phyloP scores from a whole-genome alignment of 2,113 vertebrate species.

The Marmota monax region DNA sequence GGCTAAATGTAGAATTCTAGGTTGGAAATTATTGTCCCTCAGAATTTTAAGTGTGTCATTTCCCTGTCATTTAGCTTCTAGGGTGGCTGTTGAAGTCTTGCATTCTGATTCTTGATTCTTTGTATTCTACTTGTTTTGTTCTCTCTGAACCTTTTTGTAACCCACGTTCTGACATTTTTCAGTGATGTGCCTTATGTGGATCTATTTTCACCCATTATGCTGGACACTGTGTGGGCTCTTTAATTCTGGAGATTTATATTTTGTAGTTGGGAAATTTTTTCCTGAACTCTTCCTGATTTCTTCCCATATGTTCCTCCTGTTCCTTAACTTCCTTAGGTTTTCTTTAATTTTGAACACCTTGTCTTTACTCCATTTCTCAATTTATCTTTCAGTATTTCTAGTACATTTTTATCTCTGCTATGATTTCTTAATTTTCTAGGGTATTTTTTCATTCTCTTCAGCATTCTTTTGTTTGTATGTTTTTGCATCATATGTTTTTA shows the following conservation, averaged over 20 bases:
- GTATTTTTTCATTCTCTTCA: background rate
- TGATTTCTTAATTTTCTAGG: background rate
- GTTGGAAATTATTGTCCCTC: constrained; percentile 22
- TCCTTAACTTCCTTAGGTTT: constrained; percentile 3
- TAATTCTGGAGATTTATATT: constrained; percentile 17
- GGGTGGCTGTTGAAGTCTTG: background rate
- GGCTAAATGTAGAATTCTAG: constrained; percentile 43
- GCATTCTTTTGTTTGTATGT: background rate
- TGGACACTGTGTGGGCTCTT: background rate
- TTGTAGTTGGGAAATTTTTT: constrained; percentile 43
- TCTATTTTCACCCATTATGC: background rate
- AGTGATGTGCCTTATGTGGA: background rate
- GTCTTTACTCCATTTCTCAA: background rate
- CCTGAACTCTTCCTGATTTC: background rate
- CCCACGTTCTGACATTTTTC: constrained; percentile 1
- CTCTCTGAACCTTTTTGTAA: background rate
- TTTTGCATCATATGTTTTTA: background rate
- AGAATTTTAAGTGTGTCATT: constrained; percentile 31
- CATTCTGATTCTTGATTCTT: constrained; percentile 8
- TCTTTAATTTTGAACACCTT: background rate
- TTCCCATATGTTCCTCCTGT: background rate
- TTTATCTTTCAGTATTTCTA: background rate
- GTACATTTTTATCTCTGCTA: constrained; percentile 19
- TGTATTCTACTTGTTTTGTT: constrained; percentile 19
- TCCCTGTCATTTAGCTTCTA: constrained; percentile 4